phyloP scores from a whole-genome alignment of 1,140 invertebrate species.

The Drosophila bocqueti region DNA sequence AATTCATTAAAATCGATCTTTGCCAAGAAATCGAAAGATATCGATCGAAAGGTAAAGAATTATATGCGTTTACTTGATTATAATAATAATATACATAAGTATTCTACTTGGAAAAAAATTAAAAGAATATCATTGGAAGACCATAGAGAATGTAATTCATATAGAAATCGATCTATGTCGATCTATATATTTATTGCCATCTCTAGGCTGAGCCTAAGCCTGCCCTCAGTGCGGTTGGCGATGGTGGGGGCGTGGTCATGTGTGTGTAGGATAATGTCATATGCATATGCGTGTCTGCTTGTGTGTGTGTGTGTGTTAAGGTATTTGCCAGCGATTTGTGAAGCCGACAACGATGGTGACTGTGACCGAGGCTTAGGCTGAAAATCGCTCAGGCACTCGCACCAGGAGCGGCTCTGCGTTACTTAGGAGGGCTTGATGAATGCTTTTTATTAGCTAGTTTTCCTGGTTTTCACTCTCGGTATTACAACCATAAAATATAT shows the following conservation, averaged over 20 bases:
- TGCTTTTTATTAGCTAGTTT: too few relatives aligned
- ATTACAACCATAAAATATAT: too few relatives aligned
- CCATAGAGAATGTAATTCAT: background rate
- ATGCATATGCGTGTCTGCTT: conserved; percentile 57
- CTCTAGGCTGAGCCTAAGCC: background rate
- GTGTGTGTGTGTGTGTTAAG: conserved; percentile 27
- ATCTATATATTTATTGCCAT: background rate
- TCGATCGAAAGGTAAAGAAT: background rate
- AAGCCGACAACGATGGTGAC: conserved; percentile 25
- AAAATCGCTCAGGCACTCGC: background rate
- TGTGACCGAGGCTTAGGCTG: conserved; percentile 8
- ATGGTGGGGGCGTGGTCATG: conserved; percentile 22
- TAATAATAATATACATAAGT: too few relatives aligned
- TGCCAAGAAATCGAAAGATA: background rate
- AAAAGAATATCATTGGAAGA: too few relatives aligned
- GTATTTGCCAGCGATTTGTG: conserved; percentile 45
- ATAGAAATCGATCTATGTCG: background rate
- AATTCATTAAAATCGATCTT: too few relatives aligned
- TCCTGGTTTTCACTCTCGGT: too few relatives aligned
- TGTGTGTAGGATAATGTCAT: conserved; percentile 67
- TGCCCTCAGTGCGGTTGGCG: background rate
- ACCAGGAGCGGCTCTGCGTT: background rate
- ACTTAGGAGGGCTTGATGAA: background rate
- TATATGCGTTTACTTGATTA: background rate
- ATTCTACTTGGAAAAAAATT: too few relatives aligned